Conservation (phyloP, 2,113 vertebrate genomes). For the Xenotilapia flavipinnis region DNA sequence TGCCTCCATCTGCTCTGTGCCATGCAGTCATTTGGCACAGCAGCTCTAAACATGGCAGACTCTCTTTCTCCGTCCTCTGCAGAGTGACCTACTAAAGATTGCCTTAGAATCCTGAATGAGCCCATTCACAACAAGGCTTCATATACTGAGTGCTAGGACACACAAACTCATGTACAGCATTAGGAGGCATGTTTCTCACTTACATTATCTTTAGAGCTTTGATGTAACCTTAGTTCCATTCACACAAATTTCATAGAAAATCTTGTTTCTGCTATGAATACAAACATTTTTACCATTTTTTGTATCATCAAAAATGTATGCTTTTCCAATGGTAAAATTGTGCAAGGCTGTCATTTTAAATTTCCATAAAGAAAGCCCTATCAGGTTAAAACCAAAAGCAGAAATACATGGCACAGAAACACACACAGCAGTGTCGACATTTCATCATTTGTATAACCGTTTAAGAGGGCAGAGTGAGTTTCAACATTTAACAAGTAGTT, state of each 20-base stretch:
- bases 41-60: slow-evolving; percentile 18
- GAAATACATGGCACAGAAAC: not conserved
- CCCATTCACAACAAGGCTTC: slow-evolving; percentile 26
- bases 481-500: not conserved
- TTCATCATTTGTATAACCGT: not conserved
- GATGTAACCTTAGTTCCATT: not conserved
- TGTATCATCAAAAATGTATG: not conserved
- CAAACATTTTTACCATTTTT: not conserved
- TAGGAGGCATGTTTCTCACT: not conserved
- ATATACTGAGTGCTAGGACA: not conserved
- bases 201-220: not conserved
- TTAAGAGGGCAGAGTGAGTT: not conserved
- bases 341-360: not conserved
- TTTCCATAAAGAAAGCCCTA: not conserved
- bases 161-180: not conserved
- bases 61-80: slow-evolving; percentile 22
- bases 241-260: not conserved
- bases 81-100: slow-evolving; percentile 53
- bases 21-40: slow-evolving; percentile 47
- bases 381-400: not conserved
- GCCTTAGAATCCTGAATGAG: slow-evolving; percentile 52
- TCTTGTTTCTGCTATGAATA: not conserved
- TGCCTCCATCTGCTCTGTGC: slow-evolving; percentile 49
- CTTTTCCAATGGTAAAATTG: not conserved
- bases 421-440: not conserved